Evolutionary conservation across 2,113 vertebrate species (phyloP).

Genomic region (Forbesichthys papilliferus): DNA sequence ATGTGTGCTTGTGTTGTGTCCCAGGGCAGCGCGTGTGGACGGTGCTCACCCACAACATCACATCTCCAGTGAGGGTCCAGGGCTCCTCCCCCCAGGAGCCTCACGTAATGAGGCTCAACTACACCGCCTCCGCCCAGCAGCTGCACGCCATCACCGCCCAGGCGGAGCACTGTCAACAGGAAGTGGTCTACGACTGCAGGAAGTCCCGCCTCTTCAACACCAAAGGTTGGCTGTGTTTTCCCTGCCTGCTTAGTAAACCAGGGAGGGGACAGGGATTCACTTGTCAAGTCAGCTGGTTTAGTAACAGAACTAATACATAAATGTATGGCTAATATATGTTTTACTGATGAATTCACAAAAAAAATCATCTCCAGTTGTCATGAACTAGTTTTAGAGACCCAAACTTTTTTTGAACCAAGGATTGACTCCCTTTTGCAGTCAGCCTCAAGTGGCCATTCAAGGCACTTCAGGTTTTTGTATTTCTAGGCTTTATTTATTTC

Average conservation of each 20-base stretch:
- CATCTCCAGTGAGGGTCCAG: slow-evolving; percentile 71
- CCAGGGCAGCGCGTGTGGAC: slow-evolving; percentile 87
- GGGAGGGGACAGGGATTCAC: too few species aligned
- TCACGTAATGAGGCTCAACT: slow-evolving; percentile 75
- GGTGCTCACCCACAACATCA: slow-evolving; percentile 80
- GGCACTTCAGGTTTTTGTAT: too few species aligned
- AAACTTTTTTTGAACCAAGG: too few species aligned
- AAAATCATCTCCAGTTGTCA: too few species aligned
- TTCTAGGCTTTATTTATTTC: too few species aligned
- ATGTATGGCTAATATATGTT: too few species aligned
- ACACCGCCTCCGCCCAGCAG: slow-evolving; percentile 78
- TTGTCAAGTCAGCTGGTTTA: too few species aligned
- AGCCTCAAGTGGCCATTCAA: too few species aligned
- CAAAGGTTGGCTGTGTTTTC: slow-evolving; percentile 73
- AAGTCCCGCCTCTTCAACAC: slow-evolving; percentile 84
- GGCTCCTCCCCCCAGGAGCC: slow-evolving; percentile 66
- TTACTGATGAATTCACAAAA: too few species aligned
- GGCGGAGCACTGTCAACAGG: slow-evolving; percentile 84
- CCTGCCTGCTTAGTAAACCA: not conserved
- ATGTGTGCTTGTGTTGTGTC: slow-evolving; percentile 4
- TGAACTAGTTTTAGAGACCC: too few species aligned
- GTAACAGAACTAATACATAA: too few species aligned
- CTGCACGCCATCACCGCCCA: slow-evolving; percentile 77
- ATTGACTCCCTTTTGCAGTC: too few species aligned
- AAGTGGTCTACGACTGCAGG: slow-evolving; percentile 82